Evolutionary conservation across 2,797 vertebrate genomes (phyloP).

Genomic region (Heterohyrax brucei): DNA sequence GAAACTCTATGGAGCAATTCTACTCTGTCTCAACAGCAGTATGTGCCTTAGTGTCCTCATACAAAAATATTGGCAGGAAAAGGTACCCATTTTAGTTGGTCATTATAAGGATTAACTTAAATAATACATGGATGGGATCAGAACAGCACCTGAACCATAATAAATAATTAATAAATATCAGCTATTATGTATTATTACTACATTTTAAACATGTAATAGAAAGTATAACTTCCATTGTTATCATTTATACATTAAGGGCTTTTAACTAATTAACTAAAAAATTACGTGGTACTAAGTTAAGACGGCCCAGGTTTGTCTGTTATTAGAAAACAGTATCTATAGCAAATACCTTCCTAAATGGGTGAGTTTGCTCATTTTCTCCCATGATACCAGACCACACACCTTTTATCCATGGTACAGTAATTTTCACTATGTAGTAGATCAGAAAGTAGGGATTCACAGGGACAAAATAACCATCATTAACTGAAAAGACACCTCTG

Average conservation of each 20-base stretch:
- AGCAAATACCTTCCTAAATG: neutral
- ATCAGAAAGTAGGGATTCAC: neutral
- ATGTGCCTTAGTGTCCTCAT: neutral
- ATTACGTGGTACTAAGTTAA: neutral
- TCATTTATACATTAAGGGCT: neutral
- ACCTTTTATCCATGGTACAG: neutral
- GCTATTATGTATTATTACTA: neutral
- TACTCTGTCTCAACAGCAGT: neutral
- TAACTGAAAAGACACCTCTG: neutral
- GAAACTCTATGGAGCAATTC: too few relatives aligned
- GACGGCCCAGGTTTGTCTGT: neutral
- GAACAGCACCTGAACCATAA: neutral
- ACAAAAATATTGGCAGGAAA: neutral
- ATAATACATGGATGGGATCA: neutral
- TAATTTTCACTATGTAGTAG: neutral
- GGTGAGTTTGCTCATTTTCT: neutral
- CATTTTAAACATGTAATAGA: neutral
- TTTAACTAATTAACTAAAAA: neutral
- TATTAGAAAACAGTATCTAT: conserved; percentile 12
- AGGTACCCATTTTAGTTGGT: fast-evolving
- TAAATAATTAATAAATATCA: conserved; percentile 1
- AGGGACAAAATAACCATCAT: neutral
- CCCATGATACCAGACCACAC: neutral
- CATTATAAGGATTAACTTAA: neutral
- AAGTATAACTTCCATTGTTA: neutral